Evolutionary conservation across 2,113 vertebrate genomes (phyloP).

Genomic region (Peromyscus leucopus): DNA sequence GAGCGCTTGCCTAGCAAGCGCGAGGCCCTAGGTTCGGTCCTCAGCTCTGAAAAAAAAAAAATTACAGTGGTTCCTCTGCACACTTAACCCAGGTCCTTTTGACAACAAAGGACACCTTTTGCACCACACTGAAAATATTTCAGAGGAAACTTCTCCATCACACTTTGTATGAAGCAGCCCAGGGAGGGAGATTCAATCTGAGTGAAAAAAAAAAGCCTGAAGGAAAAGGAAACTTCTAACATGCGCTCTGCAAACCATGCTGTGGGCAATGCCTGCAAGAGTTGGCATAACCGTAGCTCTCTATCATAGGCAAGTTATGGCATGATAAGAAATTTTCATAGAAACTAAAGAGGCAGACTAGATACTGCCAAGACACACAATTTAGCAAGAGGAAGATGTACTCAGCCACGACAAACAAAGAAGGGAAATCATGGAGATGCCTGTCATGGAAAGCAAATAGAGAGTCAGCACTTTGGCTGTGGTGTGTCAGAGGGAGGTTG

Average conservation of each 20-base stretch:
- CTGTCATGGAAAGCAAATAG: background rate
- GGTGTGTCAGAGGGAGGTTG: background rate
- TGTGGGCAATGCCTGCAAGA: background rate
- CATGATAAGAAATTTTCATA: constrained; percentile 8
- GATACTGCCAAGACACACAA: constrained; percentile 18
- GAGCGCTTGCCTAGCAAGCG: no score
- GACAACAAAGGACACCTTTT: background rate
- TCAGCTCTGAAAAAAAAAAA: no score
- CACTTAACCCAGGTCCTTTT: background rate
- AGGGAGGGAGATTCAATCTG: background rate
- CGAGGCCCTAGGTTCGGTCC: no score
- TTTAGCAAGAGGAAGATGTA: constrained; percentile 23
- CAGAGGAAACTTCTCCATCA: constrained; percentile 40
- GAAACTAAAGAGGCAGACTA: constrained; percentile 53
- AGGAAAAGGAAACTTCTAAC: background rate
- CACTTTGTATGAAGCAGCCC: background rate
- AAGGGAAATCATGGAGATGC: background rate
- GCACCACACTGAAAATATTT: constrained; percentile 17
- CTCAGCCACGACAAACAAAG: background rate
- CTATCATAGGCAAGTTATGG: constrained; percentile 44
- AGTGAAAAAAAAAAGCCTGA: constrained; percentile 19
- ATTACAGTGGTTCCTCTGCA: background rate
- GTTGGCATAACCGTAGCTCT: background rate
- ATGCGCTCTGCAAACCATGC: background rate
- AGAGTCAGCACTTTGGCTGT: background rate